Percentiles rank a stretch among this genome's conserved stretches.
These are phyloP conservation scores for Acrocephalus kingi DNA, from an alignment of 2,113 vertebrate genomes.

Conservation along the genomic window DNA sequence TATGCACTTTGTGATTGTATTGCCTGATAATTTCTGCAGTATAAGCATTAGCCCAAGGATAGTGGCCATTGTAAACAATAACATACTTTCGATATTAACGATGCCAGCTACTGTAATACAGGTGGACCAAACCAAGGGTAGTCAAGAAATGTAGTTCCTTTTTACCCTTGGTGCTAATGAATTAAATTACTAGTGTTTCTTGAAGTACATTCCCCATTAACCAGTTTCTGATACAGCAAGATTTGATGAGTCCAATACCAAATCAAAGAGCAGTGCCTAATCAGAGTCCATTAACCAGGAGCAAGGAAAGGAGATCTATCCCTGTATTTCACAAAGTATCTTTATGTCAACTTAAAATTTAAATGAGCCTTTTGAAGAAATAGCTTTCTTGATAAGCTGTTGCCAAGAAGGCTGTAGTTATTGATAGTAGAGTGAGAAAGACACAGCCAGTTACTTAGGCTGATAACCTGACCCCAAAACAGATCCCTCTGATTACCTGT, in stretches of 20 bases:
- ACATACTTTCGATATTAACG: accelerated
- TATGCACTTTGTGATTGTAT: not conserved
- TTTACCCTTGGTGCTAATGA: not conserved
- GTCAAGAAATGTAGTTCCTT: not conserved
- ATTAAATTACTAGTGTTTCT: not conserved
- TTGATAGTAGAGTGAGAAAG: not conserved
- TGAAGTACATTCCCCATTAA: not conserved
- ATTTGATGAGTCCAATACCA: not conserved
- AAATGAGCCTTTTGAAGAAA: not conserved
- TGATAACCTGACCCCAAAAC: not conserved
- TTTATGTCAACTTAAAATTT: not conserved
- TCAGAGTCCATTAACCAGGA: not conserved
- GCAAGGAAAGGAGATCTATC: not conserved
- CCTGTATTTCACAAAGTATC: not conserved
- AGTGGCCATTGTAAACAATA: not conserved
- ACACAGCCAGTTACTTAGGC: not conserved
- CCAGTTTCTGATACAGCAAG: not conserved
- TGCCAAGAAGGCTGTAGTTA: not conserved
- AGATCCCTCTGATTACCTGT: not conserved
- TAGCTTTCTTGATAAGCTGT: not conserved
- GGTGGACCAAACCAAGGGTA: not conserved
- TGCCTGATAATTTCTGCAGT: not conserved
- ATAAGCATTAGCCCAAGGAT: not conserved
- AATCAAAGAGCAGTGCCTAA: not conserved
- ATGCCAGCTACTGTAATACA: not conserved